Conservation (phyloP, 2,113 vertebrate genomes). For the Microtus richardsoni region DNA sequence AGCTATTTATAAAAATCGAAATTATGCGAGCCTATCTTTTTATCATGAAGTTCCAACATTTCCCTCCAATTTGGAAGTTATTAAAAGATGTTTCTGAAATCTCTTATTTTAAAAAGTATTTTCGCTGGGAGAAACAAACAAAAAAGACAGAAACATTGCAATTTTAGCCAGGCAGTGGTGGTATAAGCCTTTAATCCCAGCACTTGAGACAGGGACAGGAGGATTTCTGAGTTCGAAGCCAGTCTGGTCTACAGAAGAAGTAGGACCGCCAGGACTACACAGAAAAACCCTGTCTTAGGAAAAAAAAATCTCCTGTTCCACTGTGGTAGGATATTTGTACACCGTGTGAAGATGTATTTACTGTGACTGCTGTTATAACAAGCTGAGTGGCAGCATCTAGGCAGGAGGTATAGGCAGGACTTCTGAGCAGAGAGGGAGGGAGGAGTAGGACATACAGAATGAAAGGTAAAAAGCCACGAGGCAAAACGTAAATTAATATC, state of each 20-base stretch:
- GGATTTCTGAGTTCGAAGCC: background rate
- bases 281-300: background rate
- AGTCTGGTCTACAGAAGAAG: background rate
- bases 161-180: background rate
- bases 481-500: background rate
- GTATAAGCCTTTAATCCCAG: background rate
- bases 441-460: background rate
- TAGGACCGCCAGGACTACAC: background rate
- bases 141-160: background rate
- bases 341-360: background rate
- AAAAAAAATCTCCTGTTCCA: background rate
- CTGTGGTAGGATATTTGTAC: background rate
- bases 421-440: background rate
- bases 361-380: background rate
- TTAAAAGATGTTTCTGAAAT: slow-evolving; percentile 9
- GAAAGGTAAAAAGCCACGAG: background rate
- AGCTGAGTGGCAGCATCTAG: background rate
- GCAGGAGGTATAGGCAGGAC: background rate
- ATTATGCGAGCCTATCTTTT: background rate
- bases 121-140: background rate
- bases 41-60: background rate
- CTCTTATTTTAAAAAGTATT: background rate
- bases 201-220: background rate
- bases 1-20: background rate
- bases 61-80: background rate